These are phyloP conservation scores for Colletes latitarsis DNA, from an alignment of 1,140 invertebrate species.

Conservation along the genomic window DNA sequence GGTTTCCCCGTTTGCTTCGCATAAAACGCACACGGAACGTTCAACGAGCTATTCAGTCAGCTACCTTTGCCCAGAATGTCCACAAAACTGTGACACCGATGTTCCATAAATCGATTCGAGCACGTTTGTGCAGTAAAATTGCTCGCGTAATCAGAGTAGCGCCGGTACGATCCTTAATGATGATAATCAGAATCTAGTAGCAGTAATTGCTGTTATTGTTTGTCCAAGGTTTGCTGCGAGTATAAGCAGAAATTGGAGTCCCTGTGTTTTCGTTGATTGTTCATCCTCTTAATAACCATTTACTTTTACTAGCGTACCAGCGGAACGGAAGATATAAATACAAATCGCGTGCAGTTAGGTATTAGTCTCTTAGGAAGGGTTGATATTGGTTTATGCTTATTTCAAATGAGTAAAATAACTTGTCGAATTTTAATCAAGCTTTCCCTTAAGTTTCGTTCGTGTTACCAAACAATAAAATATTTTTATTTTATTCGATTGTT, in stretches of 20 bases:
- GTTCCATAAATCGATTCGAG: slow-evolving; percentile 31
- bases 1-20: not conserved
- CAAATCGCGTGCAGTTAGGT: no score
- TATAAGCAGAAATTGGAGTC: not conserved
- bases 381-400: no score
- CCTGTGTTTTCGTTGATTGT: slow-evolving; percentile 2
- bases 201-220: slow-evolving; percentile 30
- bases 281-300: not conserved
- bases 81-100: not conserved
- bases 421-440: no score
- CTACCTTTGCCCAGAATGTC: not conserved
- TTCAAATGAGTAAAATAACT: no score
- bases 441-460: no score
- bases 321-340: no score
- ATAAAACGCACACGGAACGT: not conserved
- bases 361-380: no score
- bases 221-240: not conserved
- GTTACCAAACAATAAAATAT: no score
- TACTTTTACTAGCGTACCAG: no score
- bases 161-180: slow-evolving; percentile 28
- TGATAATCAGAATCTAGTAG: slow-evolving; percentile 39
- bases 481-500: no score
- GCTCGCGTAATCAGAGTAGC: slow-evolving; percentile 7
- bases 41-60: no score
- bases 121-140: slow-evolving; percentile 23